Evolutionary conservation across 1,140 invertebrate species (phyloP).

Genomic region (Formica selysi): DNA sequence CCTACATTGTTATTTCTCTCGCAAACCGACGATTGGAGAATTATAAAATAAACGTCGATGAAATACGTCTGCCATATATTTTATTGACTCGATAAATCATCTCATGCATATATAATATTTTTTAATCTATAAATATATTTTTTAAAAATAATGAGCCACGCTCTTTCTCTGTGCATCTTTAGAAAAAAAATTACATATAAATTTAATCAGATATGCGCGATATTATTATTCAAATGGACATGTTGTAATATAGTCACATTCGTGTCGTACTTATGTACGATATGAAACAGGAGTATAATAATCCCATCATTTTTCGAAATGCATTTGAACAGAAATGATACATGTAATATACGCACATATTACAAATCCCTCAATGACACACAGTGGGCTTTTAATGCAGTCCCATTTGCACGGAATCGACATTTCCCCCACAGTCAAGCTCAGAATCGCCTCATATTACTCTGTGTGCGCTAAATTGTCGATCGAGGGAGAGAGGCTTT

Average conservation of each 20-base stretch:
- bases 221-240: slow-evolving; percentile 8
- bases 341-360: not conserved
- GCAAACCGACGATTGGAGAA: slow-evolving; percentile 28
- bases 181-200: slow-evolving; percentile 15
- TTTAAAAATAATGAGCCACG: not conserved
- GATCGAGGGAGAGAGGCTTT: slow-evolving; percentile 56
- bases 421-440: slow-evolving; percentile 64
- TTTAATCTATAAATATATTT: not conserved
- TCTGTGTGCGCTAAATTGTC: slow-evolving; percentile 60
- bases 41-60: not conserved
- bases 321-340: not conserved
- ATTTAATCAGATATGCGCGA: not conserved
- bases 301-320: not conserved
- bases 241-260: too few relatives aligned
- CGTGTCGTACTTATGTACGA: not conserved
- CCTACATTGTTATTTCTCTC: slow-evolving; percentile 53
- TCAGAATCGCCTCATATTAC: slow-evolving; percentile 64
- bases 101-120: slow-evolving; percentile 2
- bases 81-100: not conserved
- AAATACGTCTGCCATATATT: not conserved
- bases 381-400: slow-evolving; percentile 49
- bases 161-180: not conserved
- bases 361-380: slow-evolving; percentile 53
- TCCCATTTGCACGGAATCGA: slow-evolving; percentile 66
- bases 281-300: slow-evolving; percentile 11